Evolutionary conservation across 1,140 invertebrate genomes (phyloP), one percentile per base, ranked within the genome.

Genomic region (Euwallacea fornicatus): DNA sequence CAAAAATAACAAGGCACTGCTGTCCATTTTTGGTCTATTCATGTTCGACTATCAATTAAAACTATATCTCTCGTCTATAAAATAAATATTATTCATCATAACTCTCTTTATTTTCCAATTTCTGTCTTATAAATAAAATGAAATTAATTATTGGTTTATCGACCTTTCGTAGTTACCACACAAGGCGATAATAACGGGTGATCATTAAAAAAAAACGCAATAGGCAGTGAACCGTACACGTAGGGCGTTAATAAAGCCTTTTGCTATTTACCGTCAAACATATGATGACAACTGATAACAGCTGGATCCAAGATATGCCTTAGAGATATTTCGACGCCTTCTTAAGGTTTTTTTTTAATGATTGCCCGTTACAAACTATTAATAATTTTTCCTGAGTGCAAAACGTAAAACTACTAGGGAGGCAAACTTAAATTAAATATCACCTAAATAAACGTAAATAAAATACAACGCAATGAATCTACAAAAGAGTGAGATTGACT

Each of bases 1-100:
- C 69, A 71, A 71, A 65, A 71, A 71, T 66, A 71, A 71, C 69
- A 71, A 71, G 69, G 69, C 69, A 71, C 69, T 71, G 69, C 58
- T 42, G 54, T 66, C 62, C 63, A 66, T 44, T 65, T 71, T 71
- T 71, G 69, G 69, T 70, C 69, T 70, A 70, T 56, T 65, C 62
- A 16, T 64, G 11, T 46, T 15, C 46, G n/a, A 44, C 43, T 55
- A 42, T 70, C 58, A 62, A 58, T 47, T 67, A 59, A 13, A 6
- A 10, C 50, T 62, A 63, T 16, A 10, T 13, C n/a, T 15, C 54
- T 69, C 46, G 33, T 70, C 46, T 42, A 62, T 64, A 43, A 58
- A 70, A 56, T 56, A 63, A 70, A 70, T 46, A 70, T 62, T 13
- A 61, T 10, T 42, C 8, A 42, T 33, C 59, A 61, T 41, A 61